Percentiles rank a stretch among this genome's conserved stretches.
phyloP scores from a whole-genome alignment of 2,888 invertebrate species.

The Choreutis nemorana region DNA sequence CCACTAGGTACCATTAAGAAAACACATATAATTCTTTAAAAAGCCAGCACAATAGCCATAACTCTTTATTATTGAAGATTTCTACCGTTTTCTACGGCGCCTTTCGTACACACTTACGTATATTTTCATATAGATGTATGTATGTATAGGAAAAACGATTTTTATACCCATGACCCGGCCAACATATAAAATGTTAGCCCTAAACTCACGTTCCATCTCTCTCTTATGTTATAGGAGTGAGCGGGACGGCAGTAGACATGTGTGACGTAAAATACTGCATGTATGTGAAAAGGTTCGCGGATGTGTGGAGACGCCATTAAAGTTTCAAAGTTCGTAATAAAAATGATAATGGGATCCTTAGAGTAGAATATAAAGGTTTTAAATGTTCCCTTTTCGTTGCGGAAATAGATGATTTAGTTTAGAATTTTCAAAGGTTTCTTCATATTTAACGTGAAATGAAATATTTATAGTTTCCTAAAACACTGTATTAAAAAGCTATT shows the following conservation, averaged over 20 bases:
- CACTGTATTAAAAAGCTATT: too few species aligned
- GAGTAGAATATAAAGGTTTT: too few species aligned
- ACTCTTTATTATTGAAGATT: slow-evolving; percentile 51
- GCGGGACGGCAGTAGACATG: slow-evolving; percentile 33
- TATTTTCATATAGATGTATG: slow-evolving; percentile 24
- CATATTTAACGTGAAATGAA: background rate
- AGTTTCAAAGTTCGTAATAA: background rate
- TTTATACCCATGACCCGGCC: slow-evolving; percentile 67
- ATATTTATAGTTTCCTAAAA: too few species aligned
- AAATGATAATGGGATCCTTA: slow-evolving; percentile 1
- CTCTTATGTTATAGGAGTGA: slow-evolving; percentile 28
- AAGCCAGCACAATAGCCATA: slow-evolving; percentile 35
- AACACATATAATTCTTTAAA: slow-evolving; percentile 25
- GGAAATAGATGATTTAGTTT: slow-evolving; percentile 5
- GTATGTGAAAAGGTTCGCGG: slow-evolving; percentile 28
- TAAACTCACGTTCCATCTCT: slow-evolving; percentile 38
- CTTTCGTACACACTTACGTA: slow-evolving; percentile 24
- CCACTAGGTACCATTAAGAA: slow-evolving; percentile 13
- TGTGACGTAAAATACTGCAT: slow-evolving; percentile 50
- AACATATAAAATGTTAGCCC: slow-evolving; percentile 66
- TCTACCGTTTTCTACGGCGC: slow-evolving; percentile 39
- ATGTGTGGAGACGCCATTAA: slow-evolving; percentile 26
- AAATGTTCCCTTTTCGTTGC: slow-evolving; percentile 1
- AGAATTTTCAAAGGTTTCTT: background rate
- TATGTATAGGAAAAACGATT: slow-evolving; percentile 55